Evolutionary conservation across 2,113 vertebrate genomes (phyloP).

Genomic region (Austrofundulus limnaeus): DNA sequence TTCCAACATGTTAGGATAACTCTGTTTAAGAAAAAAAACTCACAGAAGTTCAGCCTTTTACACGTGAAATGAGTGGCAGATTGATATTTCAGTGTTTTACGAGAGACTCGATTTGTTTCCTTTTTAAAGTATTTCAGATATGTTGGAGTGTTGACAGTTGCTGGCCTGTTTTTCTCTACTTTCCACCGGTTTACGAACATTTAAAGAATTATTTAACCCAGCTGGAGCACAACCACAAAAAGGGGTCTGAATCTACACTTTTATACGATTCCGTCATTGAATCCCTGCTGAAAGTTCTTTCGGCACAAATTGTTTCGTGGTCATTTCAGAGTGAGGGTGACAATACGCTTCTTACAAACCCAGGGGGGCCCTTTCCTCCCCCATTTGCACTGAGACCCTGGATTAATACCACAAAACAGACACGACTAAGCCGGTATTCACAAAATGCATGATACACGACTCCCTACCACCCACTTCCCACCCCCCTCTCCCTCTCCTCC

Average conservation of each 20-base stretch:
- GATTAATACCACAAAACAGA: conserved; percentile 43
- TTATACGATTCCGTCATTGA: background rate
- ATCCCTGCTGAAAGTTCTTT: background rate
- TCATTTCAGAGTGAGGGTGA: conserved; percentile 29
- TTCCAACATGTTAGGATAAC: background rate
- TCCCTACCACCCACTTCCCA: too few relatives aligned
- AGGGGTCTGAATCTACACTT: background rate
- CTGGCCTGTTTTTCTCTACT: background rate
- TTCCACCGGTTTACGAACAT: background rate
- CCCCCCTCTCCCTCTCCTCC: conserved; percentile 12
- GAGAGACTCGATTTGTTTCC: background rate
- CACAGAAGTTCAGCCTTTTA: too few relatives aligned
- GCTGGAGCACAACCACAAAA: too few relatives aligned
- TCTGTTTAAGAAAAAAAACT: background rate
- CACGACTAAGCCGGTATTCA: conserved; percentile 49
- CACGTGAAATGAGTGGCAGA: too few relatives aligned
- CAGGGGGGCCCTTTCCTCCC: conserved; percentile 4
- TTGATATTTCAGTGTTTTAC: background rate
- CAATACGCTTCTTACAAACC: conserved; percentile 17
- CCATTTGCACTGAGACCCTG: conserved; percentile 9
- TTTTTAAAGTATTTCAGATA: too few relatives aligned
- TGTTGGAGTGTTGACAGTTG: too few relatives aligned
- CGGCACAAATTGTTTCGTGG: background rate
- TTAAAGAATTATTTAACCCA: background rate
- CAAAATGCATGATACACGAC: conserved; percentile 47